phyloP scores from a whole-genome alignment of 2,113 vertebrate genomes.

The Oreochromis aureus region DNA sequence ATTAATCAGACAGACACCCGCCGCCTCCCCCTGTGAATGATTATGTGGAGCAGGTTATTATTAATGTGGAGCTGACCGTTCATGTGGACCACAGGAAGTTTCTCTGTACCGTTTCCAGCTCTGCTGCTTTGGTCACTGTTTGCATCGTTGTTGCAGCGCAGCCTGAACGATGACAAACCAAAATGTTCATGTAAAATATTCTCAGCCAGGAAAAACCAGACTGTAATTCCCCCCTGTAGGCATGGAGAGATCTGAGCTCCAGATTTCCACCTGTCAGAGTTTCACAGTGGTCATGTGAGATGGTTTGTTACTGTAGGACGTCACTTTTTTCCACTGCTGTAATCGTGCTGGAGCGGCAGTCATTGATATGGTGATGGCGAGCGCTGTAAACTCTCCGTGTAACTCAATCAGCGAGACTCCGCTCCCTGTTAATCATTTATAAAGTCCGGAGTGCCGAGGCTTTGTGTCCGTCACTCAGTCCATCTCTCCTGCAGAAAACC shows the following conservation, averaged over 20 bases:
- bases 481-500: neutral
- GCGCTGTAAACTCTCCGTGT: slow-evolving; percentile 44
- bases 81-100: neutral
- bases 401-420: slow-evolving; percentile 64
- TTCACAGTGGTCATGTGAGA: neutral
- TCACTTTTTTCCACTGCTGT: slow-evolving; percentile 38
- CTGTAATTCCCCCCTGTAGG: neutral
- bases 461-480: neutral
- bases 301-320: neutral
- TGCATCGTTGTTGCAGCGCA: neutral
- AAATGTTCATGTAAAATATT: neutral
- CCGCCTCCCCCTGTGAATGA: neutral
- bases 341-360: neutral
- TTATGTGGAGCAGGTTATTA: neutral
- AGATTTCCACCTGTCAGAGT: neutral
- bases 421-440: slow-evolving; percentile 67
- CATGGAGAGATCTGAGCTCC: neutral
- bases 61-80: neutral
- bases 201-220: neutral
- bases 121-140: neutral
- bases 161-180: neutral
- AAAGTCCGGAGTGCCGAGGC: neutral
- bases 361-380: slow-evolving; percentile 54
- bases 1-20: neutral
- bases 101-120: neutral